These are phyloP conservation scores for Euura lappo DNA, from an alignment of 1,140 invertebrate genomes.

Conservation along the genomic window DNA sequence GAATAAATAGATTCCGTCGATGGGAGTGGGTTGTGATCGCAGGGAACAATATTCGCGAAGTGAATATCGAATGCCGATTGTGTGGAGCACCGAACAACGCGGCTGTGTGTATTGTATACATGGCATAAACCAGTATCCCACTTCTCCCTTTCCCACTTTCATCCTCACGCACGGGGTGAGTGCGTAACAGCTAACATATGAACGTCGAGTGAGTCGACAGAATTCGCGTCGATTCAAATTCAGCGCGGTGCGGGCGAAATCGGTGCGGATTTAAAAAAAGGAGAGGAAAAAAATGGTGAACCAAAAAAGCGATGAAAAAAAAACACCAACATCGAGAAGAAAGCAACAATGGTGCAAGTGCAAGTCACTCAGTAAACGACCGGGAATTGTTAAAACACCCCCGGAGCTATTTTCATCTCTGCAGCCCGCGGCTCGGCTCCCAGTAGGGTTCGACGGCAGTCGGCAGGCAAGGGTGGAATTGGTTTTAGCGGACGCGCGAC, in stretches of 20 bases:
- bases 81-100: background rate
- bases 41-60: slow-evolving; percentile 1
- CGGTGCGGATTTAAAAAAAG: slow-evolving; percentile 46
- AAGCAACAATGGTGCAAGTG: slow-evolving; percentile 52
- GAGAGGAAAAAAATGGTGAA: slow-evolving; percentile 3
- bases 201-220: slow-evolving; percentile 55
- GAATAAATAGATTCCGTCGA: background rate
- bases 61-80: background rate
- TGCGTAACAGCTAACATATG: slow-evolving; percentile 55
- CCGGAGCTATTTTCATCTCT: slow-evolving; percentile 53
- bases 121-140: background rate
- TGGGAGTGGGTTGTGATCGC: background rate
- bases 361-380: slow-evolving; percentile 63
- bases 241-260: slow-evolving; percentile 45
- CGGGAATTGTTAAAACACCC: slow-evolving; percentile 58
- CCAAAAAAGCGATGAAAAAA: slow-evolving; percentile 13
- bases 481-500: background rate
- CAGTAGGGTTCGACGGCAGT: background rate
- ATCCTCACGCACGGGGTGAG: slow-evolving; percentile 5
- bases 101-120: background rate
- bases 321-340: slow-evolving; percentile 21
- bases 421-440: slow-evolving; percentile 3
- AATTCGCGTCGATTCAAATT: slow-evolving; percentile 57
- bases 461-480: background rate
- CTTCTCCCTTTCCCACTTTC: slow-evolving; percentile 1